Base-by-base conservation (phyloP, 2,113 vertebrate genomes). In the Chlamydotis undulata region DNA sequence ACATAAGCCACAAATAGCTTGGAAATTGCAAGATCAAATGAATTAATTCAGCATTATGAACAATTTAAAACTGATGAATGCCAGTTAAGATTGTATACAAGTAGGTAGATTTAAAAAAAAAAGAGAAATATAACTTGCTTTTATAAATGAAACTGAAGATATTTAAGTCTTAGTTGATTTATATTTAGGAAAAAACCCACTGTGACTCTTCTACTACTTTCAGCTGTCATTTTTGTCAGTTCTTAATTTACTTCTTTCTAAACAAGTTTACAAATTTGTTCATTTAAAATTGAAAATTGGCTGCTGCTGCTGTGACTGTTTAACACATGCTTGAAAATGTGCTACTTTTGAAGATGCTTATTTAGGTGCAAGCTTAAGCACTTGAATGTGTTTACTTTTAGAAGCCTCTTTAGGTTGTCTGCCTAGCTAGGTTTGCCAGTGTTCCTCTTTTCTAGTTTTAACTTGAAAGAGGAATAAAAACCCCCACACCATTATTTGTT, bases 191-290 rank as follows among this genome's bases (percentile, higher is more conserved):
- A 83, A 94, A 94, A 86, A 50, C 14, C 31, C 31, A 68, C 86
- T 1, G 3, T 90, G 83, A 84, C 73, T 95, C 29, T 96, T 96
- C 75, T 87, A 26, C 92, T 53, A 89, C 87, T 94, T 96, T 96
- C 91, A 96, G 91, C 91, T 96, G 94, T 95, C 83, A 52, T 81
- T 96, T 97, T 84, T 96, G 96, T 93, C 95, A 96, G 89, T 69
- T 96, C 93, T 91, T 96, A 97, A 97, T 96, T 96, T 96, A 82
- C 89, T 95, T 89, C 93, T 91, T 93, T 93, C 81, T 83, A 87
- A 93, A 85, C 50, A 88, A 94, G 81, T 89, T 97, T 96, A 95
- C 77, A 68, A 93, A 89, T 91, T 75, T 68, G 45, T 94, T 95
- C 83, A 93, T 96, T 94, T 97, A 94, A 94, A 96, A 95, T 92